Base-by-base conservation (phyloP, 2,888 invertebrate genomes). In the Trichogramma dendrolimi region DNA sequence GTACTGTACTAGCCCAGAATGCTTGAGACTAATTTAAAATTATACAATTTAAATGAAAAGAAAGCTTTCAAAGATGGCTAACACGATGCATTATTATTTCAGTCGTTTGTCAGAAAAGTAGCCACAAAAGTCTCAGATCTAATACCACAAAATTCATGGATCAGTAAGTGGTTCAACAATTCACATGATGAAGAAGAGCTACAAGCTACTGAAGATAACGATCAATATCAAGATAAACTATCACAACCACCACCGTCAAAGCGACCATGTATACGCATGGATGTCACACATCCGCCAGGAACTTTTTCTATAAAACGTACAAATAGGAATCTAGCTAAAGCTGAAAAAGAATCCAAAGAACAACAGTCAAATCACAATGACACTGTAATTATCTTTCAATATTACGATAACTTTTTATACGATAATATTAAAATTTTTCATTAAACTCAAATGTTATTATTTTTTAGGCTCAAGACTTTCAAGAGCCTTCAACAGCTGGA, bases 41-140 rank as follows among this genome's bases (percentile, higher is more conserved):
- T 6, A 10, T n/a, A 39, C 7, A 49, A n/a, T 14, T 14, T 2
- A 49, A 14, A 49, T 44, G 5, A 6, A 48, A 1, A 7, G 48
- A 6, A 14, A n/a, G 48, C 5, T 14, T 48, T 48, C 5, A 38
- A 51, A 51, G 14, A 27, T 39, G 39, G 4, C 5, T 39, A 5
- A 8, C 14, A 39, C 8, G 44, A 4, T 46, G 46, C 11, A 47
- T 39, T 49, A 54, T 44, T 11, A 49, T 66, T 66, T 42, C 55
- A 89, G 88, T 88, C 89, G 38, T 86, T 89, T 75, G 86, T 88
- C 64, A 84, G 84, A 73, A 87, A 86, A 81, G 84, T 89, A 58
- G 85, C 85, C 67, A 84, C 85, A 61, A 83, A 83, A 70, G 83
- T 88, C 59, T 83, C 87, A 4, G 85, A 84, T 61, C 79, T 88